These are phyloP conservation scores for Ornithoptera priamus DNA, from an alignment of 2,888 invertebrate species.

Conservation along the genomic window DNA sequence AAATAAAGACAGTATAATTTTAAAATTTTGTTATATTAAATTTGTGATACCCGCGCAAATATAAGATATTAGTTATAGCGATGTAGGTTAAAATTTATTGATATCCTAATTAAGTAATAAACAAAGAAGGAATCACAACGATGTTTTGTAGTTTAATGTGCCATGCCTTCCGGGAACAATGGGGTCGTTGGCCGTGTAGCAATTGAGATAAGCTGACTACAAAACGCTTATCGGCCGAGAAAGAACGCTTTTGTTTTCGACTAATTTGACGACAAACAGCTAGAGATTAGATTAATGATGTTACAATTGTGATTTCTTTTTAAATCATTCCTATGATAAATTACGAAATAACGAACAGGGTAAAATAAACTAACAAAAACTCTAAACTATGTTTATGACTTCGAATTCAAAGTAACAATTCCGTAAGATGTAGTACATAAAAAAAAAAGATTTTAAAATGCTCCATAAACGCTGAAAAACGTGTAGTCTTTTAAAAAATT, in stretches of 20 bases:
- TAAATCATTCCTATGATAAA: slow-evolving; percentile 1
- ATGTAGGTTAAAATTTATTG: slow-evolving; percentile 22
- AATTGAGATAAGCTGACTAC: slow-evolving; percentile 66
- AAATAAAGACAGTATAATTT: too few relatives aligned
- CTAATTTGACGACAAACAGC: slow-evolving; percentile 56
- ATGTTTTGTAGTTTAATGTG: slow-evolving; percentile 47
- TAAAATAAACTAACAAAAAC: too few relatives aligned
- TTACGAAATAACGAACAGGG: not conserved
- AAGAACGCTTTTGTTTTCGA: slow-evolving; percentile 73
- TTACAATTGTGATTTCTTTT: slow-evolving; percentile 34
- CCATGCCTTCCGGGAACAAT: slow-evolving; percentile 52
- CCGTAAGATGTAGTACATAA: not conserved
- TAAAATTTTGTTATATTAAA: too few relatives aligned
- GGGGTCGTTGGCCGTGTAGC: slow-evolving; percentile 73
- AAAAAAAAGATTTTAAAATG: slow-evolving; percentile 14
- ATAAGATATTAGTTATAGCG: not conserved
- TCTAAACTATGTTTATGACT: too few relatives aligned
- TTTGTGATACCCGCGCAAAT: too few relatives aligned
- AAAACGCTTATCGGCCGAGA: slow-evolving; percentile 68
- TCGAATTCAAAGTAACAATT: too few relatives aligned
- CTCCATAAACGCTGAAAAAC: not conserved
- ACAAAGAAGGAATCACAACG: slow-evolving; percentile 32
- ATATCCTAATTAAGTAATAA: slow-evolving; percentile 30
- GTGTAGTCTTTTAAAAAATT: not conserved
- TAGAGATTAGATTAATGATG: slow-evolving; percentile 62